These are phyloP conservation scores for Montipora capitata DNA, from an alignment of 92 coral and sea anemone genomes.

Conservation along the genomic window DNA sequence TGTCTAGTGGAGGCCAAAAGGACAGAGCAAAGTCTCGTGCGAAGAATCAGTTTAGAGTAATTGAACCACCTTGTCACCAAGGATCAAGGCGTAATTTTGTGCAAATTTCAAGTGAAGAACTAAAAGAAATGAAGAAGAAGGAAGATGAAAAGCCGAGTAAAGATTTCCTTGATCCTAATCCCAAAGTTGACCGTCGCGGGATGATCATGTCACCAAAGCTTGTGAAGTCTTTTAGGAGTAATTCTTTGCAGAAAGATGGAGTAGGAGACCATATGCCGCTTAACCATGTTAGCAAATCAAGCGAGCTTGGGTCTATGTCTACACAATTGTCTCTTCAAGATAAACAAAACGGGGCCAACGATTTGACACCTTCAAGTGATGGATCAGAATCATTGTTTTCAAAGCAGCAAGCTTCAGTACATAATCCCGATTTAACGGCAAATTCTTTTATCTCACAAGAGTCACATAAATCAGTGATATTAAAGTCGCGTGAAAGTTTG, in stretches of 20 bases:
- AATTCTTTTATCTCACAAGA: background rate
- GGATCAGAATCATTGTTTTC: background rate
- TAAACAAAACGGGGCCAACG: background rate
- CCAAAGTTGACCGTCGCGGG: slow-evolving; percentile 37
- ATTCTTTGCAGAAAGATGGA: background rate
- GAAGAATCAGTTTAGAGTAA: slow-evolving; percentile 62
- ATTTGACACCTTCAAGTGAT: background rate
- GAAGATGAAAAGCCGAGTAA: slow-evolving; percentile 13
- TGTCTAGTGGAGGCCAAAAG: background rate
- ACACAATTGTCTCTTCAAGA: background rate
- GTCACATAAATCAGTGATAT: slow-evolving; percentile 5
- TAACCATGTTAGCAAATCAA: background rate
- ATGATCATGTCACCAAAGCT: slow-evolving; percentile 5
- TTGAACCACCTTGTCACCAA: slow-evolving; percentile 75
- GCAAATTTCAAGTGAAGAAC: slow-evolving; percentile 58
- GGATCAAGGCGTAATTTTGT: slow-evolving; percentile 80
- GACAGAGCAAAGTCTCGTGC: slow-evolving; percentile 20
- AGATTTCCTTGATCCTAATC: slow-evolving; percentile 20
- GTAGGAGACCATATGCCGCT: background rate
- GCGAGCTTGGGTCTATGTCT: background rate
- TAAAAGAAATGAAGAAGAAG: slow-evolving; percentile 53
- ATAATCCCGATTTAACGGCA: slow-evolving; percentile 2
- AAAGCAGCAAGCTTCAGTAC: slow-evolving; percentile 1
- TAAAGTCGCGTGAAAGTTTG: slow-evolving; percentile 32
- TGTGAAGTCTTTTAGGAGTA: slow-evolving; percentile 12